phyloP scores from a whole-genome alignment of 2,888 invertebrate genomes.

The Apamea anceps region DNA sequence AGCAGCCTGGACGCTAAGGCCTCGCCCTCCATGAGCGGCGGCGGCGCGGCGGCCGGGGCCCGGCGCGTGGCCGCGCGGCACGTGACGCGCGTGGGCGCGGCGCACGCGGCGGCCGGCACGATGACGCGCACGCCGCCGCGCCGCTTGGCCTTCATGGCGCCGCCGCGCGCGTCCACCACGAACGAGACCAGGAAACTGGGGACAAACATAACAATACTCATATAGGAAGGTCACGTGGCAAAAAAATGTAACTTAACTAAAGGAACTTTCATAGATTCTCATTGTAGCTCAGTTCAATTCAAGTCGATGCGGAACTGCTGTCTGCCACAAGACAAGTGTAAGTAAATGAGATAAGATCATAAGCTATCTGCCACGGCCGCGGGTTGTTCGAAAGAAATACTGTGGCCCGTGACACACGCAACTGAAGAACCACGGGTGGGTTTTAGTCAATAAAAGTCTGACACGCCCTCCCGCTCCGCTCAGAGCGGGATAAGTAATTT shows the following conservation, averaged over 20 bases:
- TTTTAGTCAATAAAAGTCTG: too few species aligned
- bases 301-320: not conserved
- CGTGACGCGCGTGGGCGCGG: slow-evolving; percentile 98
- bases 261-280: not conserved
- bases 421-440: too few species aligned
- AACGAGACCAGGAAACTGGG: slow-evolving; percentile 98
- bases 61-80: slow-evolving; percentile 92
- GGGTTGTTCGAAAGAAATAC: too few species aligned
- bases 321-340: not conserved
- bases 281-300: not conserved
- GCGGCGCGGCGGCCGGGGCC: slow-evolving; percentile 93
- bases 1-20: slow-evolving; percentile 98
- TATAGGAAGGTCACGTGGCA: too few species aligned
- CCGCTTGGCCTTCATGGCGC: slow-evolving; percentile 99
- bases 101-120: slow-evolving; percentile 98
- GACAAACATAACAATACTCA: not conserved
- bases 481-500: too few species aligned
- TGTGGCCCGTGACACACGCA: too few species aligned
- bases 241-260: not conserved
- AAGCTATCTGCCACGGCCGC: too few species aligned
- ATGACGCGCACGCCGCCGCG: slow-evolving; percentile 99
- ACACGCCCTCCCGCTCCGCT: too few species aligned
- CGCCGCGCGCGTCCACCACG: slow-evolving; percentile 99
- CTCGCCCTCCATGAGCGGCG: slow-evolving; percentile 99
- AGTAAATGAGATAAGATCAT: not conserved